A percentile compares a stretch with the other conserved stretches of the same genome.
Evolutionary conservation across 2,113 vertebrate species (phyloP).

Genomic region (Bubo bubo): DNA sequence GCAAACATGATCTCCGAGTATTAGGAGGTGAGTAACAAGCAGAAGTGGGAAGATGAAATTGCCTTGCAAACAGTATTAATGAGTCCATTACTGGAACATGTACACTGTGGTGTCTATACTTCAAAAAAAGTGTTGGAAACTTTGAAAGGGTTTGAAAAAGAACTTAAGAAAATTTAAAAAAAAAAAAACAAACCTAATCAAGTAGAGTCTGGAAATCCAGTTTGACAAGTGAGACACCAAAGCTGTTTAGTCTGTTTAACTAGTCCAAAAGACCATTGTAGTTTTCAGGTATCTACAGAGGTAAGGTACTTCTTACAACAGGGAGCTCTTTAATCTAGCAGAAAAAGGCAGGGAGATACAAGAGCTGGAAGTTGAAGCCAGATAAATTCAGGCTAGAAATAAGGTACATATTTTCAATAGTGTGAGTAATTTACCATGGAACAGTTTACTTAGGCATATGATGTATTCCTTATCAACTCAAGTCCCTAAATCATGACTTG

Average conservation of each 20-base stretch:
- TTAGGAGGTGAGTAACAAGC: neutral
- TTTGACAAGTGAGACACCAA: neutral
- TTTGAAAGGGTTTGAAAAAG: neutral
- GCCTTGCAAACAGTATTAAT: neutral
- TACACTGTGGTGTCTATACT: neutral
- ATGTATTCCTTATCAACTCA: neutral
- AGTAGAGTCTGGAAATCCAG: neutral
- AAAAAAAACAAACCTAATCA: neutral
- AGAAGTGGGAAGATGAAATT: neutral
- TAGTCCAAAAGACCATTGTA: neutral
- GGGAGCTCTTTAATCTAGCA: neutral
- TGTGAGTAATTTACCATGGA: neutral
- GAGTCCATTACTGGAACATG: neutral
- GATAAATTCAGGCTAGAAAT: neutral
- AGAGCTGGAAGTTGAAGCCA: neutral
- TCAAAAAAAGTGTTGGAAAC: neutral
- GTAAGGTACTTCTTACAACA: neutral
- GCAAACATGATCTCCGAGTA: neutral
- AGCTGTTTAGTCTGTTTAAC: neutral
- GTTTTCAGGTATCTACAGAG: neutral
- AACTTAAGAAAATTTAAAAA: neutral
- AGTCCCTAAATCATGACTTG: neutral
- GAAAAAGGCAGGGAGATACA: neutral
- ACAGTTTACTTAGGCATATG: neutral
- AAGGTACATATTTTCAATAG: neutral